Conservation (phyloP, 2,113 vertebrate species). For the Salvelinus fontinalis region DNA sequence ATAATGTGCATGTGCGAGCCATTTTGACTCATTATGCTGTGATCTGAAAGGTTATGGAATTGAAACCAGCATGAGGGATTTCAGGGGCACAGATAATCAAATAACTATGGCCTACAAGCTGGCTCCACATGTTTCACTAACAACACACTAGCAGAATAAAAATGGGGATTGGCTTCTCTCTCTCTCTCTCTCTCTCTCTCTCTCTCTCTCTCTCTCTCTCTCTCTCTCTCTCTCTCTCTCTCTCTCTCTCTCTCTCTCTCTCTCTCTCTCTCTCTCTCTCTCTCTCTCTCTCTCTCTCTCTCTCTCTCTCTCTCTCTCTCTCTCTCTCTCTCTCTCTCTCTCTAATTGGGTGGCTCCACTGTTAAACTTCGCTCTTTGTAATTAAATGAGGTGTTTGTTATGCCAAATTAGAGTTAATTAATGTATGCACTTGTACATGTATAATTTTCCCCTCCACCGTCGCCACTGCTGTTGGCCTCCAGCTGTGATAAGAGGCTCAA, state of each 20-base stretch:
- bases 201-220: too few species aligned
- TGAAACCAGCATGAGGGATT: constrained; percentile 68
- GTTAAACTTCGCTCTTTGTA: constrained; percentile 50
- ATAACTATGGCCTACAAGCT: constrained; percentile 33
- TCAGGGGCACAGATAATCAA: constrained; percentile 51
- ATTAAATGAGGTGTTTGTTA: constrained; percentile 67
- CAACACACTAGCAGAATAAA: constrained; percentile 37
- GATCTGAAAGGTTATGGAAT: constrained; percentile 73
- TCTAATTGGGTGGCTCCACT: constrained; percentile 58
- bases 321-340: background rate
- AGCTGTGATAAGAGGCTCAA: constrained; percentile 32
- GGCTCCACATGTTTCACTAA: constrained; percentile 61
- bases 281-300: too few species aligned
- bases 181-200: background rate
- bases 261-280: too few species aligned
- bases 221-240: background rate
- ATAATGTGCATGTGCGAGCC: constrained; percentile 71
- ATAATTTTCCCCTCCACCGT: constrained; percentile 21
- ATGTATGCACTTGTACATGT: constrained; percentile 52
- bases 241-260: too few species aligned
- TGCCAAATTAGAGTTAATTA: constrained; percentile 57
- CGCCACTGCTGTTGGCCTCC: constrained; percentile 27
- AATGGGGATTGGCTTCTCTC: constrained; percentile 6
- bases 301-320: too few species aligned
- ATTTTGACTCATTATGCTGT: constrained; percentile 71